Base-by-base conservation (phyloP, 2,888 invertebrate species). In the Hymenopus coronatus region DNA sequence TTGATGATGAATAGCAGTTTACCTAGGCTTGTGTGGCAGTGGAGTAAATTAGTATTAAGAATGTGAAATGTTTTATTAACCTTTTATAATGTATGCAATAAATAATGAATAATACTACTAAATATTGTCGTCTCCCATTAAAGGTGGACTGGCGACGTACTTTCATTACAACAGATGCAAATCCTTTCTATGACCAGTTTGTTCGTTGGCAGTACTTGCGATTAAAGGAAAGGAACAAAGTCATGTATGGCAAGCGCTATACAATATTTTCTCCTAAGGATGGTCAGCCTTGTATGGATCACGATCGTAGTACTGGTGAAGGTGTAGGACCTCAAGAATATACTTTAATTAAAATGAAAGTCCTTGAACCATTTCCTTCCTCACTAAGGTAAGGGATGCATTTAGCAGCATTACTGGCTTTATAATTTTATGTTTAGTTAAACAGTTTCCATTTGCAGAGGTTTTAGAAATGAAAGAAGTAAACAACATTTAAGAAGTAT, bases 281-380 rank as follows among this genome's bases (percentile, higher is more conserved):
- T 94, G 97, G 97, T 14, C 99, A 99, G 93, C 99, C 99, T 0
- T 99, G 99, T 93, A 99, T 99, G 99, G 99, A 99, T 93, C 99
- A 99, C 93, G 99, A 99, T 93, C 95, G 99, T 91, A 96, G 98
- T 83, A 94, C 96, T 3, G 99, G 99, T 0, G 99, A 99, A 94
- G 99, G 99, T 85, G 99, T 99, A 7, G 99, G 98, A 0, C 98
- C 99, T 0, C 99, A 99, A 93, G 99, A 99, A 93, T 99, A 99
- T 92, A 99, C 99, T 2, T 94, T 99, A 1, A 96, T 99, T 90
- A 99, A 99, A 94, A 97, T 99, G 96, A 96, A 96, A 93, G 93
- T 98, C 7, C 92, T 96, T 33, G 94, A 96, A 91, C 97, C 98
- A 0, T 95, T 95, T 91, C 97, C 98, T 20, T 92, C 94, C 87